Evolutionary conservation across 2,113 vertebrate species (phyloP).

Genomic region (Limanda limanda): DNA sequence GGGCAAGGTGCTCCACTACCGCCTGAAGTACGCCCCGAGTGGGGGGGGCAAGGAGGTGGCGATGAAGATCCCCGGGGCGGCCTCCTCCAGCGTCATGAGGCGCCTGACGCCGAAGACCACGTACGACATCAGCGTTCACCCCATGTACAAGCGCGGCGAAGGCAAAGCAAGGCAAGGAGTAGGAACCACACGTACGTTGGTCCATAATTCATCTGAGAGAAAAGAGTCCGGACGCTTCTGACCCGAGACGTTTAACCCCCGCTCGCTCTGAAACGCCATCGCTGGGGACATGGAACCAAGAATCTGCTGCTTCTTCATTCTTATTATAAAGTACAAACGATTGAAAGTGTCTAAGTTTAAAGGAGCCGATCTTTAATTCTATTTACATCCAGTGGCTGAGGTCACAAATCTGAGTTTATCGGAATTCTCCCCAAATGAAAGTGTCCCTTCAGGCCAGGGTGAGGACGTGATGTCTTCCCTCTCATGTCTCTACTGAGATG

Average conservation of each 20-base stretch:
- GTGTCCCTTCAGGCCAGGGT: no score
- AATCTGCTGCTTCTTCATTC: neutral
- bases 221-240: constrained; percentile 44
- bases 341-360: no score
- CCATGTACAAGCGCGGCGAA: constrained; percentile 90
- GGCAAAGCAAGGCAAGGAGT: constrained; percentile 96
- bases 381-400: no score
- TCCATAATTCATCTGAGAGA: constrained; percentile 77
- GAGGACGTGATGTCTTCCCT: no score
- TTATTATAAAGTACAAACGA: no score
- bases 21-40: constrained; percentile 85
- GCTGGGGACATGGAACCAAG: neutral
- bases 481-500: no score
- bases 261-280: neutral
- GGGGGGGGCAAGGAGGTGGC: constrained; percentile 85
- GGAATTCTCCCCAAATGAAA: no score
- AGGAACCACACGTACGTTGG: constrained; percentile 94
- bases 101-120: constrained; percentile 88
- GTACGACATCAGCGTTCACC: constrained; percentile 89
- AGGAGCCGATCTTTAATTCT: no score
- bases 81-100: constrained; percentile 86
- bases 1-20: constrained; percentile 88
- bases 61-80: constrained; percentile 81
- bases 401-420: no score
- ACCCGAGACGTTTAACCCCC: constrained; percentile 15